phyloP scores from a whole-genome alignment of 2,797 vertebrate genomes.

The Sebastes taczanowskii region DNA sequence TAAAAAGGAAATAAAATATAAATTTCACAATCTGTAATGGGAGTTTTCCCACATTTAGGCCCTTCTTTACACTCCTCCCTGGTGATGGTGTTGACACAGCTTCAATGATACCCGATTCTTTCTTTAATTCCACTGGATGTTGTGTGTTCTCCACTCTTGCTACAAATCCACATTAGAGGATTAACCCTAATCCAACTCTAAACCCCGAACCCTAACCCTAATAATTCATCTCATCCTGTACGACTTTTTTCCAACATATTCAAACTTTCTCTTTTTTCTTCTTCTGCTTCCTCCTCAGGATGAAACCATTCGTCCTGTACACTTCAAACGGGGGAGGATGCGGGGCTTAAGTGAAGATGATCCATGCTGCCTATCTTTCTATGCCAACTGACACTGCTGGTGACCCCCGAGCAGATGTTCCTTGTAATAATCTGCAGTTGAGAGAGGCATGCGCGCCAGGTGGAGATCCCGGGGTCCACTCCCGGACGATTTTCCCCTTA shows the following conservation, averaged over 20 bases:
- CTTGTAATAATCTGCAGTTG: constrained; percentile 86
- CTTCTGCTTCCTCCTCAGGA: constrained; percentile 11
- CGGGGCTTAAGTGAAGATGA: constrained; percentile 77
- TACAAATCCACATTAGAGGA: constrained; percentile 55
- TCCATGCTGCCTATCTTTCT: constrained; percentile 71
- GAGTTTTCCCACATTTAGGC: constrained; percentile 7
- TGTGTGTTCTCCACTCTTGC: constrained; percentile 36
- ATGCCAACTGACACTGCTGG: constrained; percentile 81
- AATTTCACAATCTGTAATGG: neutral
- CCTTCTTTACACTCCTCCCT: neutral
- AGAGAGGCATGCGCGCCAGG: constrained; percentile 85
- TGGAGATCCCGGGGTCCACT: constrained; percentile 81
- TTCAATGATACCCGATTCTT: constrained; percentile 6
- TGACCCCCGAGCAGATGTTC: constrained; percentile 87
- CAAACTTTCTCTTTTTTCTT: constrained; percentile 37
- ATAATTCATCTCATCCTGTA: constrained; percentile 52
- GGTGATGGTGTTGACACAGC: constrained; percentile 17
- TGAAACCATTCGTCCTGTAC: constrained; percentile 51
- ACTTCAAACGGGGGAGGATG: constrained; percentile 67
- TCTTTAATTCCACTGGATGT: constrained; percentile 30
- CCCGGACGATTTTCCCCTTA: constrained; percentile 75
- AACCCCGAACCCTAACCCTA: constrained; percentile 30
- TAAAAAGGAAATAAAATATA: constrained; percentile 1
- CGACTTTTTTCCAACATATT: constrained; percentile 42
- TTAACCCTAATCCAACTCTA: constrained; percentile 51